Conservation (phyloP, 1,140 invertebrate species). For the Musca domestica region DNA sequence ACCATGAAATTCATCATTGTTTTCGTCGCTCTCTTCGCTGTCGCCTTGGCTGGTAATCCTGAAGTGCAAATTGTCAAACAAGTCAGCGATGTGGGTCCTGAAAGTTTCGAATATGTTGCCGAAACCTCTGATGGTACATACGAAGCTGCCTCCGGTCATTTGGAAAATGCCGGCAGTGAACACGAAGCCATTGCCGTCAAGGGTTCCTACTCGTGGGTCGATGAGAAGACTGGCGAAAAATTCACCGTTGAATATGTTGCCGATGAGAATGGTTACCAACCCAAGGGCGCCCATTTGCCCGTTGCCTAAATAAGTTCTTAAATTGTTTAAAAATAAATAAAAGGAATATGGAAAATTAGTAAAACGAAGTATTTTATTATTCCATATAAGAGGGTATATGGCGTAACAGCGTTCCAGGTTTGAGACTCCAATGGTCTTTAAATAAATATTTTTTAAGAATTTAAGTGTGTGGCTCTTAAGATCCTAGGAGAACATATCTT, state of each 20-base stretch:
- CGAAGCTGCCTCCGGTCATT: conserved; percentile 61
- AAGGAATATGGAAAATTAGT: no score
- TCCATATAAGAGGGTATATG: no score
- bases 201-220: conserved; percentile 64
- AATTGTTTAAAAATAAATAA: no score
- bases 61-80: not conserved
- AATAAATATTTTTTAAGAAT: no score
- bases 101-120: not conserved
- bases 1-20: conserved; percentile 28
- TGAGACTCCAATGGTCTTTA: no score
- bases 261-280: conserved; percentile 60
- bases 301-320: conserved; percentile 54
- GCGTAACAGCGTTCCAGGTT: no score
- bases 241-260: conserved; percentile 57
- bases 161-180: conserved; percentile 63
- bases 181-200: conserved; percentile 60
- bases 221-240: conserved; percentile 60
- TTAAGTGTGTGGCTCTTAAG: no score
- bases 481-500: no score
- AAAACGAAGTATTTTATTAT: no score
- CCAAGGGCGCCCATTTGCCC: conserved; percentile 63
- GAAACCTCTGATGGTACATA: conserved; percentile 67
- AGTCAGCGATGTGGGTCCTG: not conserved
- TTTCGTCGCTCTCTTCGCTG: conserved; percentile 21
- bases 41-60: conserved; percentile 14